Conservation (phyloP, 2,797 vertebrate species). For the Myripristis murdjan region DNA sequence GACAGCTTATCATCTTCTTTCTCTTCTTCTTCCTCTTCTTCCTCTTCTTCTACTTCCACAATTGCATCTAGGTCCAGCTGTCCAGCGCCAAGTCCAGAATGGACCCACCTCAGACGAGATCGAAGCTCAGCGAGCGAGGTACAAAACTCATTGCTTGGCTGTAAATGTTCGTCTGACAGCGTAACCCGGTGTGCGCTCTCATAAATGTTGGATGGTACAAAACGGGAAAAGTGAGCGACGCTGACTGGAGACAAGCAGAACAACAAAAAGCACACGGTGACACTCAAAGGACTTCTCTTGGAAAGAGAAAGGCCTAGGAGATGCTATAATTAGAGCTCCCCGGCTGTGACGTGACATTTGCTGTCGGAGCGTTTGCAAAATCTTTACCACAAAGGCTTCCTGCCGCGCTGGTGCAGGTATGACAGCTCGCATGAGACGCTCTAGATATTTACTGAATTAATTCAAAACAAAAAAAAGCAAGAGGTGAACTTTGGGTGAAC, state of each 20-base stretch:
- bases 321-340: slow-evolving; percentile 26
- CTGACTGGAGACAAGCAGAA: neutral
- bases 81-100: slow-evolving; percentile 96
- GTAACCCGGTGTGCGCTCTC: neutral
- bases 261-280: slow-evolving; percentile 6
- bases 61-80: slow-evolving; percentile 92
- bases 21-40: slow-evolving; percentile 10
- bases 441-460: too few relatives aligned
- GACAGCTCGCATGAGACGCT: neutral
- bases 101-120: slow-evolving; percentile 96
- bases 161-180: neutral
- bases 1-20: slow-evolving; percentile 28
- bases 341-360: slow-evolving; percentile 32
- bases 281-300: neutral
- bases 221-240: neutral
- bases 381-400: slow-evolving; percentile 1
- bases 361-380: neutral
- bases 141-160: slow-evolving; percentile 20
- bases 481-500: too few relatives aligned
- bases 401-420: neutral
- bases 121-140: slow-evolving; percentile 96
- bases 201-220: too few relatives aligned
- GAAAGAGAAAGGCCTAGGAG: slow-evolving; percentile 11
- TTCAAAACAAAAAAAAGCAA: too few relatives aligned
- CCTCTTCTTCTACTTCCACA: slow-evolving; percentile 20